phyloP scores from a whole-genome alignment of 1,140 invertebrate species.

The Zelostemma sp. region DNA sequence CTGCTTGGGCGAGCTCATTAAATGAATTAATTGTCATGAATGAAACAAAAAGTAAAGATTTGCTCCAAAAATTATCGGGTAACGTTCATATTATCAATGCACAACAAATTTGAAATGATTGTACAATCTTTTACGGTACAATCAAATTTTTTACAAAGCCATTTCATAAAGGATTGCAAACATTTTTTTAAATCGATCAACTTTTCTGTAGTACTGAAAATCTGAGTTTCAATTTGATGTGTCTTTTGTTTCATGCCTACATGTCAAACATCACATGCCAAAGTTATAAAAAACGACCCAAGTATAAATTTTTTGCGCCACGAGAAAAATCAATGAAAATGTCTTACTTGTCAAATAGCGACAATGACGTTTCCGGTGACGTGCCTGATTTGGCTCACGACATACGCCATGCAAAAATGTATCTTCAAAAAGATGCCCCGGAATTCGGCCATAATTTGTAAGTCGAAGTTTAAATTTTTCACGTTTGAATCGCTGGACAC shows the following conservation, averaged over 20 bases:
- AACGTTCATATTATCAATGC: background rate
- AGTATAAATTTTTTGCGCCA: background rate
- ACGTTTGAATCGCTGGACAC: background rate
- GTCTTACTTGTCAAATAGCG: slow-evolving; percentile 51
- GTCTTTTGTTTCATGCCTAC: too few relatives aligned
- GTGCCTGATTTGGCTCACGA: slow-evolving; percentile 53
- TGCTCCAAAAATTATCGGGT: background rate
- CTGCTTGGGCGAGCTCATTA: slow-evolving; percentile 41
- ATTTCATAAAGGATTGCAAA: too few relatives aligned
- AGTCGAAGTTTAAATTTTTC: slow-evolving; percentile 21
- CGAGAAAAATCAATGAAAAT: slow-evolving; percentile 33
- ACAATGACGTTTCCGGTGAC: slow-evolving; percentile 43
- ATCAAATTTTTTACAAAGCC: too few relatives aligned
- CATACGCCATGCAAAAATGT: slow-evolving; percentile 56
- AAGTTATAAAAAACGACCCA: too few relatives aligned
- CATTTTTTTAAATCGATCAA: too few relatives aligned
- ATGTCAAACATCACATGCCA: too few relatives aligned
- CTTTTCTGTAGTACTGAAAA: too few relatives aligned
- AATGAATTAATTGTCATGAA: background rate
- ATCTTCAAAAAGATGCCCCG: slow-evolving; percentile 57
- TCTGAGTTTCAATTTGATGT: too few relatives aligned
- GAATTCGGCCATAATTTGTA: slow-evolving; percentile 61
- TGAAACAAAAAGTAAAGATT: background rate
- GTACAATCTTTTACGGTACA: too few relatives aligned
- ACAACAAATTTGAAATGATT: background rate